Evolutionary conservation across 2,113 vertebrate genomes (phyloP), one percentile per base, ranked within the genome.

Genomic region (Connochaetes taurinus): DNA sequence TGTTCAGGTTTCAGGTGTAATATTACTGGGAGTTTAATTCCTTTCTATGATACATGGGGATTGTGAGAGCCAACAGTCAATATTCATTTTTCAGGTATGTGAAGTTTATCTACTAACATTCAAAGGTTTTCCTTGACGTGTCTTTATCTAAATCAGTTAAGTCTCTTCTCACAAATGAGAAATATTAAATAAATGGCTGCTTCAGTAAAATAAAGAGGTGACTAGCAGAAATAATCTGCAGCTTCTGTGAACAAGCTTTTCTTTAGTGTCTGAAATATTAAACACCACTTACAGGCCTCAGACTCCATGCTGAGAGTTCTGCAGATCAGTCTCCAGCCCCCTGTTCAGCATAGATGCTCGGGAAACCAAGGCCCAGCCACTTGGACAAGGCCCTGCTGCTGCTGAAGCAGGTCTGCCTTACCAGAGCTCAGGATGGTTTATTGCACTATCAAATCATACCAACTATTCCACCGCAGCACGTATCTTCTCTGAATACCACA

Each of bases 141-240:
- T 55, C 94, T 94, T 94, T 80, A 83, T 67, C 86, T 90, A 23
- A 81, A 92, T 74, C n/a, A 50, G 13, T 85, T 76, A 90, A 87
- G 57, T 76, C 82, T 91, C 62, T 80, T 84, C 62, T 96, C 92
- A 50, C 71, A 92, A 97, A 86, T n/a, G 60, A 97, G 87, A 92
- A 97, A 86, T 91, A 91, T 29, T 81, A 92, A 95, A 62, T 76
- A 62, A 88, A 89, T 33, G 40, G 40, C 67, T 17, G 60, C 47
- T 89, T 87, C 64, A 47, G 53, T 76, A 67, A 96, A 76, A 52
- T 76, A 45, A 97, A 89, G 85, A 45, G 92, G 90, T 36, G 7
- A 94, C 15, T 6, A 43, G 25, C 19, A 83, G 82, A 76, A 96
- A 58, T 31, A 52, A 92, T 80, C 31, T 60, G 12, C 36, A 67